Conservation (phyloP, 1,140 invertebrate species). For the Copidosoma floridanum region DNA sequence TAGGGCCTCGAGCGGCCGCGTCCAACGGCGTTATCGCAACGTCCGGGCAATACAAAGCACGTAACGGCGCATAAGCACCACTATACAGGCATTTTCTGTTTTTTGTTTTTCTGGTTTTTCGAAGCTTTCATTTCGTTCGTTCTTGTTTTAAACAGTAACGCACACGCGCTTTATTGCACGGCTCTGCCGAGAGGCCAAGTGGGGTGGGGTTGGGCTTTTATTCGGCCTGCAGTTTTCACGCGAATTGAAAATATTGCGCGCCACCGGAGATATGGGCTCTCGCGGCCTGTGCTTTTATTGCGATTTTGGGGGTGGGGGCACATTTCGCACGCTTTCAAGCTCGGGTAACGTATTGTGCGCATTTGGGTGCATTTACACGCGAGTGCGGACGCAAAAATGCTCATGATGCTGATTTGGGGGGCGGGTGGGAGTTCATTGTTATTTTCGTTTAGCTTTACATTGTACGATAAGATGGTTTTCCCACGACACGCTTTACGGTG, state of each 20-base stretch:
- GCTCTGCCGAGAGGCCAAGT: background rate
- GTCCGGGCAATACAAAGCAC: too few species aligned
- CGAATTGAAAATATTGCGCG: constrained; percentile 11
- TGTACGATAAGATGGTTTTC: too few species aligned
- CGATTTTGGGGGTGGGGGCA: background rate
- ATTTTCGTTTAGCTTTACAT: too few species aligned
- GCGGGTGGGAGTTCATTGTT: too few species aligned
- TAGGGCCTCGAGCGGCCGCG: constrained; percentile 3
- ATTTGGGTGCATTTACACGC: too few species aligned
- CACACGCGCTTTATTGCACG: background rate
- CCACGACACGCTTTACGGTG: too few species aligned
- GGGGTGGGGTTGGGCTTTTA: background rate
- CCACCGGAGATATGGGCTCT: background rate
- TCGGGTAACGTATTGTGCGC: constrained; percentile 14
- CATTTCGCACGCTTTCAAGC: constrained; percentile 6
- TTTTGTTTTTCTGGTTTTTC: background rate
- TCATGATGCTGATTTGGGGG: too few species aligned
- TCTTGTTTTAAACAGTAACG: background rate
- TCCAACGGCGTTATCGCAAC: constrained; percentile 24
- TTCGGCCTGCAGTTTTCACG: background rate
- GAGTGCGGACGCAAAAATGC: too few species aligned
- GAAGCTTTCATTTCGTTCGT: too few species aligned
- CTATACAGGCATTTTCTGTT: background rate
- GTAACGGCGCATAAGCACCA: too few species aligned
- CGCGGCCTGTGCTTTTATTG: constrained; percentile 9